phyloP scores from a whole-genome alignment of 1,140 invertebrate genomes.

The Lucilia sericata region DNA sequence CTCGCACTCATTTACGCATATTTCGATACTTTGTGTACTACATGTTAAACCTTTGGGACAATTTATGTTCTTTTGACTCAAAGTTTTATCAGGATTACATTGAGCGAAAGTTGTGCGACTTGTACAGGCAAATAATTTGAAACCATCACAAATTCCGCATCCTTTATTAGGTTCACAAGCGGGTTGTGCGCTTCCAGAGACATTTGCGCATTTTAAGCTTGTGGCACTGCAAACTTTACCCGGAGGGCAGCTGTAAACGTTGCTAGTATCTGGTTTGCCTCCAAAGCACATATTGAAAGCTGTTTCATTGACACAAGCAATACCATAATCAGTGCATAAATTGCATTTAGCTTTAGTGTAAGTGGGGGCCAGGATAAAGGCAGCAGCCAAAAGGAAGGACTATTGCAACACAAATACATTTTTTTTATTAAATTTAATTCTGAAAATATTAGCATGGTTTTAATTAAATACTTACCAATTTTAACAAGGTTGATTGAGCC shows the following conservation, averaged over 20 bases:
- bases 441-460: background rate
- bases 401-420: background rate
- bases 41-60: conserved; percentile 54
- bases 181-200: background rate
- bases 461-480: conserved; percentile 9
- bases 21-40: conserved; percentile 51
- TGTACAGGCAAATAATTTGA: conserved; percentile 55
- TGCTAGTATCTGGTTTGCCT: background rate
- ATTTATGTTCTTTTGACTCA: conserved; percentile 31
- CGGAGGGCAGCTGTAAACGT: conserved; percentile 13
- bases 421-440: too few species aligned
- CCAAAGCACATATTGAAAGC: conserved; percentile 40
- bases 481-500: background rate
- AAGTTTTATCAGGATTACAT: conserved; percentile 50
- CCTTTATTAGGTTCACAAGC: conserved; percentile 45
- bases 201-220: background rate
- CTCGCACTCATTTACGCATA: conserved; percentile 55
- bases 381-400: background rate
- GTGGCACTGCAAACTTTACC: conserved; percentile 29
- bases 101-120: conserved; percentile 58
- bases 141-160: conserved; percentile 52
- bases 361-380: background rate
- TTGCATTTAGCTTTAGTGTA: conserved; percentile 25
- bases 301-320: conserved; percentile 46
- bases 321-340: conserved; percentile 29